These are phyloP conservation scores for Netelia inedita DNA, from an alignment of 2,888 invertebrate species.

Conservation along the genomic window DNA sequence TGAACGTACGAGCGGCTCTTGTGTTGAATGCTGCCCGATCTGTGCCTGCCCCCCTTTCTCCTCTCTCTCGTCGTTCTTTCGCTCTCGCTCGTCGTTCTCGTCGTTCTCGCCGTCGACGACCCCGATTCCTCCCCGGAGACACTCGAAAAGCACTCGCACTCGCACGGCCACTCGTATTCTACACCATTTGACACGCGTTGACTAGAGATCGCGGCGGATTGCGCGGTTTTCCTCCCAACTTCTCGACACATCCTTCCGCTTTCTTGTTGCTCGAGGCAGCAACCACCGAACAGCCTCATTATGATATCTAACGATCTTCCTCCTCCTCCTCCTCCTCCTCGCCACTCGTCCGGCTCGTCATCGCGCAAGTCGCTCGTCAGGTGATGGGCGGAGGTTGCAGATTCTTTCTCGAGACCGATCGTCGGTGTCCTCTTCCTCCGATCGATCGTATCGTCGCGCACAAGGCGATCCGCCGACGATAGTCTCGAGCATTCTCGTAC, in stretches of 20 bases:
- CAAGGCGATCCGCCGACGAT: constrained; percentile 28
- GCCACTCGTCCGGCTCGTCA: neutral
- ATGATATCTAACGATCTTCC: constrained; percentile 38
- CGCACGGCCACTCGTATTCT: constrained; percentile 52
- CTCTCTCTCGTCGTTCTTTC: constrained; percentile 61
- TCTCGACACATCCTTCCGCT: constrained; percentile 9
- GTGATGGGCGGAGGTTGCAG: constrained; percentile 53
- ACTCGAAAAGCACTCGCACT: constrained; percentile 58
- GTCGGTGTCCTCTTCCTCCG: constrained; percentile 38
- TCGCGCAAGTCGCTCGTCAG: neutral
- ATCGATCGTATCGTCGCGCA: constrained; percentile 20
- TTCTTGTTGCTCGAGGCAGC: constrained; percentile 42
- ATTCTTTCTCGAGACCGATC: constrained; percentile 4
- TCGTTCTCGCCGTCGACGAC: constrained; percentile 27
- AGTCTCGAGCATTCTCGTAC: constrained; percentile 11
- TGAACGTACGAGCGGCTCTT: constrained; percentile 74
- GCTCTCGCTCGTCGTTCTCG: constrained; percentile 25
- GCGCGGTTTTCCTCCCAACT: constrained; percentile 14
- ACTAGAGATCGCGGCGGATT: constrained; percentile 70
- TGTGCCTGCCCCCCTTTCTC: constrained; percentile 47
- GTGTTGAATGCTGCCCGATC: constrained; percentile 50
- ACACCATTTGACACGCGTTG: constrained; percentile 63
- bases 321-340: constrained; percentile 4
- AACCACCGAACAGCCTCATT: constrained; percentile 62
- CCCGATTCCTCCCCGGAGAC: constrained; percentile 44